These are phyloP conservation scores for Hippoglossus hippoglossus DNA, from an alignment of 2,797 vertebrate genomes.

Conservation along the genomic window DNA sequence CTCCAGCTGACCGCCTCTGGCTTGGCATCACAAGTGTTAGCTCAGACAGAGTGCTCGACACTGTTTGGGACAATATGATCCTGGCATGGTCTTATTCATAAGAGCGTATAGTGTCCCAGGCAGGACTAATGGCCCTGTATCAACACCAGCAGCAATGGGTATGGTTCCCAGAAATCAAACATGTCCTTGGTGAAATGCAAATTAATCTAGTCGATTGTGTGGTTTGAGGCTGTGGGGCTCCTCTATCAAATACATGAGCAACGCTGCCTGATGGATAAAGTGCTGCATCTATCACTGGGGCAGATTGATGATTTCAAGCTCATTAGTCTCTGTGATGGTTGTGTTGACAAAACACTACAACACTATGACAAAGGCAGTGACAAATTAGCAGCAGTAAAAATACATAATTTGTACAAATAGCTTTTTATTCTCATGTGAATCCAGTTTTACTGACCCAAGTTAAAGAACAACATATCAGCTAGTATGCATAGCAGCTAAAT, in stretches of 20 bases:
- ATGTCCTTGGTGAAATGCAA: background rate
- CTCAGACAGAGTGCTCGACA: too few species aligned
- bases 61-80: too few species aligned
- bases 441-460: background rate
- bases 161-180: background rate
- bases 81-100: background rate
- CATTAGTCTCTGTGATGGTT: constrained; percentile 29
- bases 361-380: constrained; percentile 5
- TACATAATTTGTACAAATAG: background rate
- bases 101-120: too few species aligned
- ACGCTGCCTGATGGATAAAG: constrained; percentile 11
- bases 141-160: background rate
- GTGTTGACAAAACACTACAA: constrained; percentile 8
- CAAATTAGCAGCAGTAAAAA: background rate
- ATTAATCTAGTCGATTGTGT: background rate
- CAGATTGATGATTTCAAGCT: constrained; percentile 17
- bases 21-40: too few species aligned
- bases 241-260: constrained; percentile 1
- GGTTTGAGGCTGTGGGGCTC: constrained; percentile 12
- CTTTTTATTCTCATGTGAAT: background rate
- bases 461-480: too few species aligned
- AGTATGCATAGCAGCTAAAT: too few species aligned
- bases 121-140: background rate
- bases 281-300: constrained; percentile 28
- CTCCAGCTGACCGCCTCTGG: too few species aligned